Evolutionary conservation across 2,797 vertebrate genomes (phyloP).

Genomic region (Rhinoraja longicauda): DNA sequence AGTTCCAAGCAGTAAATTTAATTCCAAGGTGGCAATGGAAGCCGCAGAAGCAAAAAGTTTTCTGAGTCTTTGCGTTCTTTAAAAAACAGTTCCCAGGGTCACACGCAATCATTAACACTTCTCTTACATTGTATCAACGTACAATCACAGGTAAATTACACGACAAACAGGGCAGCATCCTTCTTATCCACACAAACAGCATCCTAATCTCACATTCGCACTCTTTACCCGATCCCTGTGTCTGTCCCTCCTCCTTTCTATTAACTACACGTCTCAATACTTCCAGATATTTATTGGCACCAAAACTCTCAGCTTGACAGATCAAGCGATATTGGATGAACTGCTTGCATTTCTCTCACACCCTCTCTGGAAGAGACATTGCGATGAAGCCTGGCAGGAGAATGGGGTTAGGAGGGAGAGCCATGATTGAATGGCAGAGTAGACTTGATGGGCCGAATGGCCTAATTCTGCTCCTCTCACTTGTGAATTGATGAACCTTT

Average conservation of each 20-base stretch:
- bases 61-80: neutral
- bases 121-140: neutral
- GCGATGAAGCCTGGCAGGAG: no score
- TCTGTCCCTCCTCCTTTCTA: neutral
- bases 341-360: neutral
- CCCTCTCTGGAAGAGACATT: neutral
- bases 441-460: no score
- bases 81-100: neutral
- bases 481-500: no score
- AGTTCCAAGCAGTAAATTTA: neutral
- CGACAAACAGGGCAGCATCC: neutral
- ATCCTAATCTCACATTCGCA: neutral
- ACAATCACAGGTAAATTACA: neutral
- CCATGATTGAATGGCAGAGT: no score
- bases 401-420: no score
- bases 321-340: neutral
- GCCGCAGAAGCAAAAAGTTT: neutral
- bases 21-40: neutral
- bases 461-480: no score
- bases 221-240: no score
- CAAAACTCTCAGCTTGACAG: neutral
- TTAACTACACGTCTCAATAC: neutral
- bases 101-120: neutral
- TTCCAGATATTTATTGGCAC: neutral
- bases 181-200: neutral